These are phyloP conservation scores for Sapayoa aenigma DNA, from an alignment of 2,113 vertebrate species.

Conservation along the genomic window DNA sequence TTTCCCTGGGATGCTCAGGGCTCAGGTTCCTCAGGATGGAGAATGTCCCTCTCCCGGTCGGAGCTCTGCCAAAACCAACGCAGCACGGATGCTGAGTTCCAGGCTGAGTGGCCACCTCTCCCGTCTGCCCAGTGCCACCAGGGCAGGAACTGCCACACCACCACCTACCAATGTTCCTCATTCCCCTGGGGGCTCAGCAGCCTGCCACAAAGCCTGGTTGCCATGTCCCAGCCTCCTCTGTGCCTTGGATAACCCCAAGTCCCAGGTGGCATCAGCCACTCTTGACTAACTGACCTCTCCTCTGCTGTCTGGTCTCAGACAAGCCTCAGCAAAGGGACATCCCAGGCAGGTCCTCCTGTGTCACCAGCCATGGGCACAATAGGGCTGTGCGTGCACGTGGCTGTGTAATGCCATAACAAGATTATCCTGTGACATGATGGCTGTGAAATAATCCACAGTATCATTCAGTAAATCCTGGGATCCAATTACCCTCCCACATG, in stretches of 20 bases:
- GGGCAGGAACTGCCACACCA: background rate
- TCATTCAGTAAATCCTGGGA: conserved; percentile 35
- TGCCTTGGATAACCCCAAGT: background rate
- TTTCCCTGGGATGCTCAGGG: fast-evolving
- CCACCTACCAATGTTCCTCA: background rate
- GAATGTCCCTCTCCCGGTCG: background rate
- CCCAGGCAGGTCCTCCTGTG: background rate
- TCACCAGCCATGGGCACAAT: background rate
- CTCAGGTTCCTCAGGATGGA: background rate
- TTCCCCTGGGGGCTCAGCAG: fast-evolving
- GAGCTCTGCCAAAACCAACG: background rate
- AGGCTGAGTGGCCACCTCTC: fast-evolving
- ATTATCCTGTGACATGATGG: conserved; percentile 19
- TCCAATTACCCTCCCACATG: conserved; percentile 38
- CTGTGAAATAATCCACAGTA: conserved; percentile 43
- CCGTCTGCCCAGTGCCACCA: background rate
- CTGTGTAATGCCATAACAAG: conserved; percentile 12
- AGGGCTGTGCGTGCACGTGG: background rate
- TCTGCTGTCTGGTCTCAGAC: background rate
- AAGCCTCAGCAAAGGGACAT: background rate
- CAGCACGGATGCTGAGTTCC: fast-evolving
- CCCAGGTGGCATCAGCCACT: background rate
- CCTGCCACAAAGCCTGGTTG: fast-evolving
- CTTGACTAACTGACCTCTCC: background rate
- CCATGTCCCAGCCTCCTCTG: background rate